These are phyloP conservation scores for Cryptotis parvus DNA, from an alignment of 2,113 vertebrate species.

Conservation along the genomic window DNA sequence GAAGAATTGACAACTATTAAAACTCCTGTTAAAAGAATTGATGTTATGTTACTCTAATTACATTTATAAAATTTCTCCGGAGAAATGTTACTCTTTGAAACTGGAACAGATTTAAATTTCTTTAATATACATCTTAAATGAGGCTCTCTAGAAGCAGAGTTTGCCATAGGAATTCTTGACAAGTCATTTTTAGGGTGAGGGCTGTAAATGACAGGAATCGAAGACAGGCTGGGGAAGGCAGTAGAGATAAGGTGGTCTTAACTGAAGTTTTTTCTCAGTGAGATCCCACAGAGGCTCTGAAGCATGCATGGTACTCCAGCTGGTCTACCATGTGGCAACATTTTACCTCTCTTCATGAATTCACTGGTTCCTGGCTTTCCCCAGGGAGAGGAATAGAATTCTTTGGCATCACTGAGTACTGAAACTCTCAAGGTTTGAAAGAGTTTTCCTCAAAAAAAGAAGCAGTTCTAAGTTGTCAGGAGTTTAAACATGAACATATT, in stretches of 20 bases:
- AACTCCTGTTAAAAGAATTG: background rate
- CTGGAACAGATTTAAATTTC: background rate
- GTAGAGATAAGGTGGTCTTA: background rate
- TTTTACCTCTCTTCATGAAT: background rate
- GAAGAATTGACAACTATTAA: background rate
- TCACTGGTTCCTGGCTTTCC: background rate
- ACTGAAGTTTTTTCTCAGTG: background rate
- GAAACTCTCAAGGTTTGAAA: background rate
- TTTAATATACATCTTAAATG: conserved; percentile 2
- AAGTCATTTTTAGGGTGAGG: background rate
- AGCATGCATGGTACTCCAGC: rapidly evolving
- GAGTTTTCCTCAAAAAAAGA: background rate
- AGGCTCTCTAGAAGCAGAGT: conserved; percentile 3
- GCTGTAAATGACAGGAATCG: background rate
- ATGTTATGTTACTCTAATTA: background rate
- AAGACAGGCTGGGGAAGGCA: background rate
- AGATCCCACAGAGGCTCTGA: background rate
- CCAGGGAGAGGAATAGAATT: background rate
- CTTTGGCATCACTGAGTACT: background rate
- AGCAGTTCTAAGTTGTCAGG: background rate
- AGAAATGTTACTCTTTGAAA: background rate
- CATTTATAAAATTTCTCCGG: background rate
- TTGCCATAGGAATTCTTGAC: background rate
- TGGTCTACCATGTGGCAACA: background rate
- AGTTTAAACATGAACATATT: no score